Conservation (phyloP, 2,888 invertebrate genomes). For the Barypeithes pellucidus region DNA sequence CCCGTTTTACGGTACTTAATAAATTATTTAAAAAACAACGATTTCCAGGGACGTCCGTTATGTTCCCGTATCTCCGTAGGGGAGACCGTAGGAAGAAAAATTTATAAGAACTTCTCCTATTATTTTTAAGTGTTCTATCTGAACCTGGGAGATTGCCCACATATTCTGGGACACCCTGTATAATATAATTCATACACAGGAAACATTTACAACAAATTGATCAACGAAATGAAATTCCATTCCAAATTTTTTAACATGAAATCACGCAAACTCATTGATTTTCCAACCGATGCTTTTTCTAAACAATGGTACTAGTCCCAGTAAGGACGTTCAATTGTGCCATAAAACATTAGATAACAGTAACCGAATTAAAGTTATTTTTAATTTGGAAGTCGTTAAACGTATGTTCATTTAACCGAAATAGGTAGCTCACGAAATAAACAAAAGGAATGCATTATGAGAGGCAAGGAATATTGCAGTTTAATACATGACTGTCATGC, state of each 20-base stretch:
- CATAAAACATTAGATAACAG: conserved; percentile 26
- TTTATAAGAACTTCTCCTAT: no score
- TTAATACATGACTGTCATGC: conserved; percentile 2
- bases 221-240: conserved; percentile 6
- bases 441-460: neutral
- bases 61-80: no score
- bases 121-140: no score
- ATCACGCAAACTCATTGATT: conserved; percentile 8
- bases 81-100: no score
- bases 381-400: conserved; percentile 9
- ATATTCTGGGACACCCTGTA: no score
- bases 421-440: conserved; percentile 12
- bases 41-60: no score
- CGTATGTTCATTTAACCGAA: neutral
- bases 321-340: conserved; percentile 8
- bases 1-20: no score
- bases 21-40: no score
- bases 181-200: neutral
- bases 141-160: no score
- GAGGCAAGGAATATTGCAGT: conserved; percentile 10
- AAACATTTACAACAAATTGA: conserved; percentile 1
- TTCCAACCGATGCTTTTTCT: neutral
- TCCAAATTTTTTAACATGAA: conserved; percentile 11
- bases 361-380: conserved; percentile 9
- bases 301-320: conserved; percentile 8